Base-by-base conservation (phyloP, 2,113 vertebrate species). In the Scophthalmus maximus region DNA sequence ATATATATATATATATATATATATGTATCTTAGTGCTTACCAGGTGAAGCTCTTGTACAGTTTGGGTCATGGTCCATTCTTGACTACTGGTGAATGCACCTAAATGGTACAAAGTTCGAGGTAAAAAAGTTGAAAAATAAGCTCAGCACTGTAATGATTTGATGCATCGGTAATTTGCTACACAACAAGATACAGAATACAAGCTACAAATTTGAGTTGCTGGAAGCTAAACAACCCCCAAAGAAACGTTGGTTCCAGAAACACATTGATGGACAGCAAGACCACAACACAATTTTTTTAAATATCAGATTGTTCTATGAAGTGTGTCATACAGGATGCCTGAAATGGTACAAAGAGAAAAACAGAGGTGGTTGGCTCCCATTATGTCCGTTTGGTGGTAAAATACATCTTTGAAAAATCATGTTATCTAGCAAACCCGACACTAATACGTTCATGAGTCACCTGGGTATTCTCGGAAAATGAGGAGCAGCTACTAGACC, bases 61-160 rank as follows among this genome's bases (percentile, higher is more conserved):
- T 90, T 79, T 95, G 96, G 69, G 87, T 94, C 80, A 99, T 87
- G 30, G 96, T 96, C 97, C 97, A 99, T 91, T 99, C 97, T 84
- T 97, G 97, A 90, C 95, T 98, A 90, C 95, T 98, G 79, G 94
- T 93, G 90, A 95, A 93, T 5, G 93, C 93, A 78, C 94, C 97
- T 98, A 88, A 32, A n/a, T n/a, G 86, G 51, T 30, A 14, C 62
- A n/a, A 23, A 30, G 32, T 23, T 3, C 6, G 56, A 23, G 25
- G 23, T 6, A 6, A 29, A n/a, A 4, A 36, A 25, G 47, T n/a
- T 17, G 55, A 36, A 42, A 46, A 18, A 26, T n/a, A 30, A 51
- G 22, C 44, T 30, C 14, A 60, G 47, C n/a, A 6, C 18, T 29
- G 2, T 14, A 14, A 63, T 7, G 6, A 51, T 34, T n/a, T 55